Conservation (phyloP, 2,113 vertebrate genomes). For the Pituophis catenifer region DNA sequence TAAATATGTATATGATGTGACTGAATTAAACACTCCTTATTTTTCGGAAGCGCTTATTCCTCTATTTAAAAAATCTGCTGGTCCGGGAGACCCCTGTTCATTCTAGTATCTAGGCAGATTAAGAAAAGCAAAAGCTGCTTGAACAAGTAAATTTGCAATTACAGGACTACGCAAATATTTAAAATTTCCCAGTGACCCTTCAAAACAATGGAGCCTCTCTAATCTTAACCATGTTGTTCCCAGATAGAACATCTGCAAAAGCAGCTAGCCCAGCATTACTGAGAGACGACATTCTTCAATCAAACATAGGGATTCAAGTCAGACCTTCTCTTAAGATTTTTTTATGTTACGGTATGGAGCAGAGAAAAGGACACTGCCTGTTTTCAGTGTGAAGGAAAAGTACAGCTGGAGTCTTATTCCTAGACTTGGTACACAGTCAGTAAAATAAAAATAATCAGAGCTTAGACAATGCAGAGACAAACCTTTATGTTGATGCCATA, state of each 20-base stretch:
- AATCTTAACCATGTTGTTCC: neutral
- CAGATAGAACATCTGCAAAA: neutral
- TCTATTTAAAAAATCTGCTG: neutral
- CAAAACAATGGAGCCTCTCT: neutral
- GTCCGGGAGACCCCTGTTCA: neutral
- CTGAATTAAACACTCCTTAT: no score
- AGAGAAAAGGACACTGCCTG: neutral
- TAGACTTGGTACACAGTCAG: neutral
- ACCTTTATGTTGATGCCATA: conserved; percentile 88
- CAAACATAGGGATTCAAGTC: neutral
- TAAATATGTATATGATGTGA: neutral
- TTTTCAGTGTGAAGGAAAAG: neutral
- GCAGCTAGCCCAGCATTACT: neutral
- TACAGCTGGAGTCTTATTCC: accelerated
- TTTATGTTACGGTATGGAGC: accelerated
- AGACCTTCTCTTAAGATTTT: neutral
- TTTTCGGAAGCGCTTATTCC: neutral
- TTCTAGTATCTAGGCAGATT: neutral
- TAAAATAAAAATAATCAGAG: accelerated
- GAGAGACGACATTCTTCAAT: neutral
- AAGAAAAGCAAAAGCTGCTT: neutral
- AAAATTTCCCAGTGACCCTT: neutral
- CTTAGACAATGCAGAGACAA: neutral
- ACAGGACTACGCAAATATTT: neutral
- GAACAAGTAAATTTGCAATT: neutral